These are phyloP conservation scores for Phaetusa simplex DNA, from an alignment of 2,113 vertebrate genomes.

Conservation along the genomic window DNA sequence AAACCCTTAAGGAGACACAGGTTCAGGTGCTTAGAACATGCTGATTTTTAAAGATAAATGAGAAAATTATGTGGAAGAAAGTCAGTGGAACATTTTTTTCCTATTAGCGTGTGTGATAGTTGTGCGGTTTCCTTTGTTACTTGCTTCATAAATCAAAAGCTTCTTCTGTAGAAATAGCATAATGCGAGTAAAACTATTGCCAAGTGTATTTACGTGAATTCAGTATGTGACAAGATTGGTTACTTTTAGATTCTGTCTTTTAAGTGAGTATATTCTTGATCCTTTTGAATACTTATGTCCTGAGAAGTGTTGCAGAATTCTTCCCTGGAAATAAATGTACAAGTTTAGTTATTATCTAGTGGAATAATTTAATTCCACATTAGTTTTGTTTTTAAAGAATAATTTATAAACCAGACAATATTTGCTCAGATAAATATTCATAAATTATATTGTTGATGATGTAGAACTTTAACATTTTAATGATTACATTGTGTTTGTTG, in stretches of 20 bases:
- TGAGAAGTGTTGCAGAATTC: neutral
- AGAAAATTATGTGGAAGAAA: neutral
- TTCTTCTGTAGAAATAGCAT: neutral
- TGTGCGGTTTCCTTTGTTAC: neutral
- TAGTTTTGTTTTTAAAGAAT: neutral
- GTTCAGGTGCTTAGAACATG: slow-evolving; percentile 74
- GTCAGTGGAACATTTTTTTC: slow-evolving; percentile 16
- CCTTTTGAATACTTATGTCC: neutral
- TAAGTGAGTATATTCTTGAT: neutral
- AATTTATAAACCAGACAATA: neutral
- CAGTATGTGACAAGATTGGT: neutral
- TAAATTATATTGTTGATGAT: neutral
- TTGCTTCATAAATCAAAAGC: neutral
- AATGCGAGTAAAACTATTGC: neutral
- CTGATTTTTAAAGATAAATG: neutral
- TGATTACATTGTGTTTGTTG: neutral
- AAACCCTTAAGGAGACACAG: slow-evolving; percentile 77
- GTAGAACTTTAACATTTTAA: neutral
- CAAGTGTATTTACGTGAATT: neutral
- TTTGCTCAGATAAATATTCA: neutral
- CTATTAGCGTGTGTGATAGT: slow-evolving; percentile 9
- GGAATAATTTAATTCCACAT: neutral
- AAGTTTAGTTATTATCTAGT: neutral
- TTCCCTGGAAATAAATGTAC: neutral
- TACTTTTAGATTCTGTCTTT: neutral